Evolutionary conservation across 2,113 vertebrate species (phyloP).

Genomic region (Python bivittatus): DNA sequence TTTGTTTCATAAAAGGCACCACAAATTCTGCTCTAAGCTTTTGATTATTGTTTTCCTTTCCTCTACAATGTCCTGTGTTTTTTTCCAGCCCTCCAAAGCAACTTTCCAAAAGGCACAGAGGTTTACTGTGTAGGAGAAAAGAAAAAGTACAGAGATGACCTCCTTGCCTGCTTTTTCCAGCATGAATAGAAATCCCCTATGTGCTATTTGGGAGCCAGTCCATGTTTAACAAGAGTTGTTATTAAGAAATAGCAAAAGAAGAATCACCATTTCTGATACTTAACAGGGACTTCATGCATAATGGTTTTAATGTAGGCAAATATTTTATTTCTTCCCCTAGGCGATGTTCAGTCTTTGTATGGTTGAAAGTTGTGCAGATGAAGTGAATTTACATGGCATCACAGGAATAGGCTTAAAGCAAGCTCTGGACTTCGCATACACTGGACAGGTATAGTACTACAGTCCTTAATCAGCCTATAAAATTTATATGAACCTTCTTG

Average conservation of each 20-base stretch:
- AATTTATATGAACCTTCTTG: background rate
- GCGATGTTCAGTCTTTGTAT: slow-evolving; percentile 99
- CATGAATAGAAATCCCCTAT: background rate
- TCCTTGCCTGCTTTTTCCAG: background rate
- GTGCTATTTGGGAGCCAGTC: background rate
- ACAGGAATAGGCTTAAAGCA: slow-evolving; percentile 93
- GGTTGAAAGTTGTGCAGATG: slow-evolving; percentile 97
- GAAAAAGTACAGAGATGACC: background rate
- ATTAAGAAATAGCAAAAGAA: background rate
- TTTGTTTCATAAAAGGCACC: background rate
- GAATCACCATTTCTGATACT: background rate
- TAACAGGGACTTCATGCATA: background rate
- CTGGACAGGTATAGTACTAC: slow-evolving; percentile 87
- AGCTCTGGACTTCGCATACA: slow-evolving; percentile 95
- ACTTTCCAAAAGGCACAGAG: background rate
- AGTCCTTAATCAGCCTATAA: background rate
- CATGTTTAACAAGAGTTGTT: slow-evolving; percentile 5
- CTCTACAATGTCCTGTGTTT: background rate
- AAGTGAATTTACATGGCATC: slow-evolving; percentile 92
- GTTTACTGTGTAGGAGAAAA: background rate
- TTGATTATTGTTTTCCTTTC: background rate
- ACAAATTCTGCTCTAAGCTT: background rate
- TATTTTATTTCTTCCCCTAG: slow-evolving; percentile 66
- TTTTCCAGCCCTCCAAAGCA: background rate
- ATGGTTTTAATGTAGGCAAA: slow-evolving; percentile 2